A percentile compares a stretch with the other conserved stretches of the same genome.
Evolutionary conservation across 1,140 invertebrate genomes (phyloP).

Genomic region (Orchestia grillus): DNA sequence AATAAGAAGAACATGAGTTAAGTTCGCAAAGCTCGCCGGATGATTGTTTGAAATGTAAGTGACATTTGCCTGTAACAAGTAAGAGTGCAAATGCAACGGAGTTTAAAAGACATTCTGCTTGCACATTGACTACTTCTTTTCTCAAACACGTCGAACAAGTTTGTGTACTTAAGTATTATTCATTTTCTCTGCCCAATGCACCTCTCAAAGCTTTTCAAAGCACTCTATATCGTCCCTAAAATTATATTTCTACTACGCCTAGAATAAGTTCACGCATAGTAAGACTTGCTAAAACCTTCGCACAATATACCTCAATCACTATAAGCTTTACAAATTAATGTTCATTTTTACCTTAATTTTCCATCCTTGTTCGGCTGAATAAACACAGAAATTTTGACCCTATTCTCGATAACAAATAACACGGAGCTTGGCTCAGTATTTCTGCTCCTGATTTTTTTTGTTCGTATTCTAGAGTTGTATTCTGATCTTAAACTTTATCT

Average conservation of each 20-base stretch:
- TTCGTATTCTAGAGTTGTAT: no score
- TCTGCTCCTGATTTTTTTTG: no score
- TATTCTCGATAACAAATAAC: background rate
- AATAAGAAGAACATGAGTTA: background rate
- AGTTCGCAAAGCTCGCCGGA: background rate
- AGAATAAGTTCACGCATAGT: no score
- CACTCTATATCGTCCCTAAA: no score
- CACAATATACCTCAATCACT: background rate
- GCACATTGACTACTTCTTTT: background rate
- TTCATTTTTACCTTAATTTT: background rate
- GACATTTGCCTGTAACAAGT: background rate
- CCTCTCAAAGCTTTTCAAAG: background rate
- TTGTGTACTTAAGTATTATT: no score
- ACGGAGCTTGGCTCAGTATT: no score
- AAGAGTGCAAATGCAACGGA: background rate
- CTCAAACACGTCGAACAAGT: no score
- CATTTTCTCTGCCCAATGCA: no score
- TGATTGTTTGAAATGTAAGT: background rate
- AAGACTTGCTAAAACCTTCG: background rate
- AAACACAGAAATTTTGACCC: background rate
- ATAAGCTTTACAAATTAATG: background rate
- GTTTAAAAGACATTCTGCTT: background rate
- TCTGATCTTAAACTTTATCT: no score
- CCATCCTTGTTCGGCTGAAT: background rate
- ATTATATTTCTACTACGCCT: no score